Base-by-base conservation (phyloP, 2,797 vertebrate species). In the Paratrypauchen microcephalus region DNA sequence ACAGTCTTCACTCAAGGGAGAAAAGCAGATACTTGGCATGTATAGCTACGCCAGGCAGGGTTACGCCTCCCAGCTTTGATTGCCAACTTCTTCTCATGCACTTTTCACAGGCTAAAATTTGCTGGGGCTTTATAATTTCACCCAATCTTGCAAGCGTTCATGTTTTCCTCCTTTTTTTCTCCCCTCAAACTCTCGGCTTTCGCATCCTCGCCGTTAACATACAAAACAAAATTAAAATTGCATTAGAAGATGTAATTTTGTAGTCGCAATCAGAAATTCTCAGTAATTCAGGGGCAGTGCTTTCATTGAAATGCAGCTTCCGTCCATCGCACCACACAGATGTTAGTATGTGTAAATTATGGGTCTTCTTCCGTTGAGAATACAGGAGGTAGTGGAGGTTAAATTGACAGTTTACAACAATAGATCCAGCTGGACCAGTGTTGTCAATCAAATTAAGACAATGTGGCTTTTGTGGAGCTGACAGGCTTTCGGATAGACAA, bases 191-290 rank as follows among this genome's bases (percentile, higher is more conserved):
- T 36, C 19, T 48, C 50, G n/a, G 8, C 30, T 89, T 93, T 91
- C 78, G 85, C 81, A 83, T 88, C 87, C 86, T 90, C 74, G 77
- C 81, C 60, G 88, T 82, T 16, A 89, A 82, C 88, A 87, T 85
- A 93, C 93, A 93, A 93, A 93, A 91, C 92, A 92, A 92, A 93
- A 94, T 94, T 91, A 90, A 94, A 93, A 93, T 93, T 90, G 89
- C 93, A 92, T 95, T 93, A 93, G 90, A 88, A 87, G 92, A 92
- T 90, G 90, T 89, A 86, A 94, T 94, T 93, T 94, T 89, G 93
- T 90, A 45, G 41, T 91, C 90, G 93, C 92, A 94, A 93, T 95
- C 93, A 93, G 90, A 0, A 92, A 92, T 91, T 92, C 91, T 90
- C 54, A 79, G 92, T 91, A 94, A 94, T 95, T 94, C 92, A 85